phyloP scores from a whole-genome alignment of 2,797 vertebrate species.

The Lagorchestes hirsutus region DNA sequence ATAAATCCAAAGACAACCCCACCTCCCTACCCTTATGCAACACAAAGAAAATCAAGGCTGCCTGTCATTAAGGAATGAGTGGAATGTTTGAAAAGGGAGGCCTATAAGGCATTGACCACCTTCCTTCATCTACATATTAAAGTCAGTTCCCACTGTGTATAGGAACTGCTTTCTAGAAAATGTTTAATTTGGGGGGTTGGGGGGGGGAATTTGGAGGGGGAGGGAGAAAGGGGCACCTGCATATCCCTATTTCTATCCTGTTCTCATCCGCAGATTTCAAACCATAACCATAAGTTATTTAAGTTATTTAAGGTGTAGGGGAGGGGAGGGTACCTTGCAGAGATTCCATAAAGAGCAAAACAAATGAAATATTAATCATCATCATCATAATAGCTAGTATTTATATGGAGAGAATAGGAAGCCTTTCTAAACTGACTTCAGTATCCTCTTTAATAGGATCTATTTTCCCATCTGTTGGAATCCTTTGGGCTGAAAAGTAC shows the following conservation, averaged over 20 bases:
- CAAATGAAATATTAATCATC: conserved; percentile 58
- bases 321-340: conserved; percentile 38
- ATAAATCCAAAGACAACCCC: conserved; percentile 66
- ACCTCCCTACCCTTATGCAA: conserved; percentile 62
- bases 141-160: conserved; percentile 77
- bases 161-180: conserved; percentile 75
- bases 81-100: conserved; percentile 77
- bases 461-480: conserved; percentile 47
- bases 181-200: conserved; percentile 49
- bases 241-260: conserved; percentile 63
- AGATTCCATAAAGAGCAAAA: conserved; percentile 54
- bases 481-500: conserved; percentile 60
- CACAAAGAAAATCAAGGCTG: conserved; percentile 76
- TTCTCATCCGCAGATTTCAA: conserved; percentile 70
- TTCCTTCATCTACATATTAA: conserved; percentile 87
- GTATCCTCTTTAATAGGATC: conserved; percentile 50
- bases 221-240: background rate
- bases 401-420: conserved; percentile 11
- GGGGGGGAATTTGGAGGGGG: no score
- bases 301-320: conserved; percentile 66
- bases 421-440: conserved; percentile 44
- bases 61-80: conserved; percentile 78
- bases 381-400: conserved; percentile 30
- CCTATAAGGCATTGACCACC: conserved; percentile 80
- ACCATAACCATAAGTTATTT: conserved; percentile 67